Evolutionary conservation across 2,113 vertebrate species (phyloP).

Genomic region (Pungitius pungitius): DNA sequence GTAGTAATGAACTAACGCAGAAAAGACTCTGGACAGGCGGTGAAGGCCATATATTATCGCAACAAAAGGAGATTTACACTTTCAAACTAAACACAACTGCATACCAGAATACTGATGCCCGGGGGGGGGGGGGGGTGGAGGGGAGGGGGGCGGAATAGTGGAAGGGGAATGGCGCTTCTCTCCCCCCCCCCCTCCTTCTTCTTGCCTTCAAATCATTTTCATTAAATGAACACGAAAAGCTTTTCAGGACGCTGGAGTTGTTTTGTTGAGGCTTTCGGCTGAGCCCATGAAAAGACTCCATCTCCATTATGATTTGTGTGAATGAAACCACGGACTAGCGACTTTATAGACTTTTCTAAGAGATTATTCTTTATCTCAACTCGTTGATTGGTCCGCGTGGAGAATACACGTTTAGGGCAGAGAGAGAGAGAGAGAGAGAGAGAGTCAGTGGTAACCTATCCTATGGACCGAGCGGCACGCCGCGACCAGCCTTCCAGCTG

Average conservation of each 20-base stretch:
- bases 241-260: conserved; percentile 92
- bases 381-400: conserved; percentile 59
- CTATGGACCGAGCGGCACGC: conserved; percentile 17
- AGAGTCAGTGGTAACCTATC: conserved; percentile 56
- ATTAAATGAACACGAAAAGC: conserved; percentile 99
- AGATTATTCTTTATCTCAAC: conserved; percentile 75
- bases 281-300: conserved; percentile 86
- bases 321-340: conserved; percentile 80
- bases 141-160: conserved; percentile 5
- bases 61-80: conserved; percentile 99
- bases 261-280: conserved; percentile 89
- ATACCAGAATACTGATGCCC: conserved; percentile 94
- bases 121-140: conserved; percentile 63
- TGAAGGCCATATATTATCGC: conserved; percentile 98
- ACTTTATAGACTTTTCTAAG: conserved; percentile 80
- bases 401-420: conserved; percentile 62
- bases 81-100: conserved; percentile 98
- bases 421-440: background rate
- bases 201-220: conserved; percentile 91
- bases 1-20: conserved; percentile 99
- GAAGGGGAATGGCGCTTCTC: conserved; percentile 63
- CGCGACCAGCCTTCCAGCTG: background rate
- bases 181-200: conserved; percentile 60
- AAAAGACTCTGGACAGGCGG: conserved; percentile 97
- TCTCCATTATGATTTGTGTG: conserved; percentile 87